Conservation (phyloP, 1,140 invertebrate species). For the Colletes gigas region DNA sequence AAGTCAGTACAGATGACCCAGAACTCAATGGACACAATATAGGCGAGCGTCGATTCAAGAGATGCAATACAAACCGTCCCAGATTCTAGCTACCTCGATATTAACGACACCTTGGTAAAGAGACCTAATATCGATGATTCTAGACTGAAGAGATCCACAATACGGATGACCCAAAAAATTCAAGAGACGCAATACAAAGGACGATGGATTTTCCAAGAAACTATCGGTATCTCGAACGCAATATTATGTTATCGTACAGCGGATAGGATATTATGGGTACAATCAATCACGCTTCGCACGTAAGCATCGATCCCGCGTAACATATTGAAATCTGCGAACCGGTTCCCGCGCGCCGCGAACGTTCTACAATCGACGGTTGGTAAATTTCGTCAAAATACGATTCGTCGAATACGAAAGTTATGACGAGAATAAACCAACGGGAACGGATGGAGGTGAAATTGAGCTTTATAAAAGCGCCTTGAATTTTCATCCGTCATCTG, state of each 20-base stretch:
- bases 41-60: too few relatives aligned
- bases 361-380: not conserved
- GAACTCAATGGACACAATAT: too few relatives aligned
- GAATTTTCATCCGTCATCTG: constrained; percentile 47
- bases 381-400: constrained; percentile 24
- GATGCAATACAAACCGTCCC: too few relatives aligned
- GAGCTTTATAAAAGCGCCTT: constrained; percentile 27
- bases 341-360: not conserved
- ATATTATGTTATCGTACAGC: constrained; percentile 10
- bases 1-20: too few relatives aligned
- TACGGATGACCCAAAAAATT: too few relatives aligned
- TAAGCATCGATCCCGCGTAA: not conserved
- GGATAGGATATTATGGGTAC: constrained; percentile 21
- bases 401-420: not conserved
- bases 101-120: too few relatives aligned
- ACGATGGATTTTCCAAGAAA: constrained; percentile 7
- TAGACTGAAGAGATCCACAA: too few relatives aligned
- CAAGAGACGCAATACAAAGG: too few relatives aligned
- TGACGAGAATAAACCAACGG: constrained; percentile 5
- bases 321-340: not conserved
- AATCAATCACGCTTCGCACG: constrained; percentile 11
- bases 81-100: too few relatives aligned
- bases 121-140: too few relatives aligned
- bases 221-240: not conserved
- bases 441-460: not conserved